Evolutionary conservation across 2,113 vertebrate species (phyloP).

Genomic region (Etheostoma cragini): DNA sequence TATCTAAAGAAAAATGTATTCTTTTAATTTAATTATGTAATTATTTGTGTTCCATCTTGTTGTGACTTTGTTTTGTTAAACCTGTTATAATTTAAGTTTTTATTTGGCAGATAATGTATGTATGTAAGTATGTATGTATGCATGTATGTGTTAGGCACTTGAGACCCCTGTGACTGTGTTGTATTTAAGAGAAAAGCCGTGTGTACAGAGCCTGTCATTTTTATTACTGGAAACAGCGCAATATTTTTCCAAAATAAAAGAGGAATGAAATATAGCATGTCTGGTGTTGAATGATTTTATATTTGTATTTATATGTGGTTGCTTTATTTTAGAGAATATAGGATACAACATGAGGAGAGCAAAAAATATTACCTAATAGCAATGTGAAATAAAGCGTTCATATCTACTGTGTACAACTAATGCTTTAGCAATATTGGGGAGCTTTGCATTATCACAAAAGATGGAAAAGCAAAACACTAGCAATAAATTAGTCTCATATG

Average conservation of each 20-base stretch:
- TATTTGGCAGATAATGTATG: slow-evolving; percentile 86
- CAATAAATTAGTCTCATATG: background rate
- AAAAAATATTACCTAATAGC: background rate
- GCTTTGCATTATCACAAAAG: background rate
- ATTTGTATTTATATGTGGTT: background rate
- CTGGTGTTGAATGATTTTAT: slow-evolving; percentile 33
- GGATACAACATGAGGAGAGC: background rate
- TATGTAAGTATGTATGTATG: slow-evolving; percentile 78
- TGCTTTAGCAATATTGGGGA: background rate
- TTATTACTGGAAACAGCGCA: slow-evolving; percentile 95
- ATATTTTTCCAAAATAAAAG: slow-evolving; percentile 99
- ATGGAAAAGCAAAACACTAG: background rate
- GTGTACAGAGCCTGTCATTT: slow-evolving; percentile 96
- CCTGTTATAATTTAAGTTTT: slow-evolving; percentile 86
- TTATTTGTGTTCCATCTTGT: slow-evolving; percentile 84
- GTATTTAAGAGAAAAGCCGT: slow-evolving; percentile 97
- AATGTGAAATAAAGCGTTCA: background rate
- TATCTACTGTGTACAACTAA: background rate
- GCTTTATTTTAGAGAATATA: background rate
- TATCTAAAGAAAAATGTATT: slow-evolving; percentile 89
- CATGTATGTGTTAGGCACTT: slow-evolving; percentile 93
- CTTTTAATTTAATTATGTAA: slow-evolving; percentile 86
- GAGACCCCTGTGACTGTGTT: slow-evolving; percentile 99
- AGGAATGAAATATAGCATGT: slow-evolving; percentile 80
- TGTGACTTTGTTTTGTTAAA: slow-evolving; percentile 89